Conservation (phyloP, 2,113 vertebrate species). For the Pelecanus crispus region DNA sequence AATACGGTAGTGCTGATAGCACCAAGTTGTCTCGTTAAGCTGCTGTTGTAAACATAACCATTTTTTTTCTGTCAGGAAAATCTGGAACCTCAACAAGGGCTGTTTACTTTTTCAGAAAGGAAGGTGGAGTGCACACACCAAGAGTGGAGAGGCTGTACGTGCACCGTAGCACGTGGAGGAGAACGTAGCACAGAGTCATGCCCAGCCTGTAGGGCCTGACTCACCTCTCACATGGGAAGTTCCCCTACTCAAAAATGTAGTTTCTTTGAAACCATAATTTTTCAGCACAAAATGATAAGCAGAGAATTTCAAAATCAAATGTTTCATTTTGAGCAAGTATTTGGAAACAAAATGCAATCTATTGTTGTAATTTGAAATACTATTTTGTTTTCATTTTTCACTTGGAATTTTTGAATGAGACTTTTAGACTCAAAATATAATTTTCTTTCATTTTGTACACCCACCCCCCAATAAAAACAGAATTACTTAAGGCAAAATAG, state of each 20-base stretch:
- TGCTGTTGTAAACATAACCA: background rate
- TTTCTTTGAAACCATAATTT: background rate
- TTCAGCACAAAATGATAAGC: background rate
- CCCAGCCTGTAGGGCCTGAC: background rate
- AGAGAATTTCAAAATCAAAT: background rate
- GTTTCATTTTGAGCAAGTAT: background rate
- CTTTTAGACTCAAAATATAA: background rate
- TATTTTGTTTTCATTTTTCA: background rate
- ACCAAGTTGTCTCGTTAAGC: background rate
- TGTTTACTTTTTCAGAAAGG: background rate
- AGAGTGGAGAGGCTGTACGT: background rate
- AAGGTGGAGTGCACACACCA: background rate
- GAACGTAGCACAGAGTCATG: background rate
- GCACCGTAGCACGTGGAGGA: background rate
- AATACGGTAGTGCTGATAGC: background rate
- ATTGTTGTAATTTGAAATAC: background rate
- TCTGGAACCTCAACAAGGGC: background rate
- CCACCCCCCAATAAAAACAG: background rate
- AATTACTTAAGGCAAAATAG: background rate
- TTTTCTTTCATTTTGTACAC: background rate
- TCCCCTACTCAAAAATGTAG: background rate
- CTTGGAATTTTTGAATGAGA: background rate
- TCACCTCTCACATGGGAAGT: background rate
- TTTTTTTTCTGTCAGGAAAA: background rate
- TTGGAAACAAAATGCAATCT: background rate